These are phyloP conservation scores for Lucilia sericata DNA, from an alignment of 1,140 invertebrate genomes.

Conservation along the genomic window DNA sequence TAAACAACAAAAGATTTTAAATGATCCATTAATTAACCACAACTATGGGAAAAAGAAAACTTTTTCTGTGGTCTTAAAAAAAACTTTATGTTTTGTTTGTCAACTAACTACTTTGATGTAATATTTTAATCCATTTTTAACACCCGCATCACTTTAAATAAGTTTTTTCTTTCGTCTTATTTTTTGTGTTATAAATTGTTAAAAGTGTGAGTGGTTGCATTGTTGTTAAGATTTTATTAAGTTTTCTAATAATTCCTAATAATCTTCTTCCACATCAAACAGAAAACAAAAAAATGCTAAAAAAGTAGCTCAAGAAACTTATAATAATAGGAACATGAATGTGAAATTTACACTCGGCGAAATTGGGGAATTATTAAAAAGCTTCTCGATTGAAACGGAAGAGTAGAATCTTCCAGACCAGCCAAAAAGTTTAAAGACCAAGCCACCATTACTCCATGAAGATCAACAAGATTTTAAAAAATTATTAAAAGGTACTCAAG, in stretches of 20 bases:
- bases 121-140: constrained; percentile 13
- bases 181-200: background rate
- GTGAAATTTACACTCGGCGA: too few species aligned
- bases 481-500: too few species aligned
- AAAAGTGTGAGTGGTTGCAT: background rate
- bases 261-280: background rate
- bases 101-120: background rate
- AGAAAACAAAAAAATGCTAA: background rate
- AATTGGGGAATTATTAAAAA: too few species aligned
- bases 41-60: constrained; percentile 3
- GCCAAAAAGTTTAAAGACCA: too few species aligned
- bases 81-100: background rate
- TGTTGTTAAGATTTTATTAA: constrained; percentile 9
- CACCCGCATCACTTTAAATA: background rate
- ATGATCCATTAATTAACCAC: constrained; percentile 6
- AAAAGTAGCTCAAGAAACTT: too few species aligned
- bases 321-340: too few species aligned
- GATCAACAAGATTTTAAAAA: too few species aligned
- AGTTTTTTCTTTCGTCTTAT: background rate
- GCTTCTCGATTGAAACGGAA: too few species aligned
- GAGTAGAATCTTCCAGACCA: too few species aligned
- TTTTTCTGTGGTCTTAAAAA: background rate
- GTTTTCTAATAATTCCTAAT: constrained; percentile 17
- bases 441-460: too few species aligned
- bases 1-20: background rate